A percentile compares a stretch with the other conserved stretches of the same genome.
phyloP scores from a whole-genome alignment of 2,113 vertebrate genomes.

The Lophotis ruficrista region DNA sequence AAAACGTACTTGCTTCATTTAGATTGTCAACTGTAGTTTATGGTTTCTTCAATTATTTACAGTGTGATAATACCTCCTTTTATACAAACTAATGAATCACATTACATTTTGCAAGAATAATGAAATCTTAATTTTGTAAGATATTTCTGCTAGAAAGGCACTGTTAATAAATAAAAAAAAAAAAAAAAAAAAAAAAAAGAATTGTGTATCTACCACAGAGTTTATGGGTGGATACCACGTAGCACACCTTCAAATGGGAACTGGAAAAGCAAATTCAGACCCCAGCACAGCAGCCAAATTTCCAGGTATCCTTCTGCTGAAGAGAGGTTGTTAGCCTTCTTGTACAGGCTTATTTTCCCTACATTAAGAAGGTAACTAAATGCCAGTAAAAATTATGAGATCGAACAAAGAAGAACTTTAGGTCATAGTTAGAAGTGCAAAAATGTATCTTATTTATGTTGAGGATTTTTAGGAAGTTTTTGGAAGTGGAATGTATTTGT shows the following conservation, averaged over 20 bases:
- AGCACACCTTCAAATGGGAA: neutral
- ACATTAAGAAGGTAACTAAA: neutral
- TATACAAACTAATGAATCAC: neutral
- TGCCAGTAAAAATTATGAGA: neutral
- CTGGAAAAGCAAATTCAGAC: neutral
- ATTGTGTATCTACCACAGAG: neutral
- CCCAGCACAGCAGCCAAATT: neutral
- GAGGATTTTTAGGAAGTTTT: neutral
- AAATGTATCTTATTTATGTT: neutral
- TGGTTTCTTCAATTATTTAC: conserved; percentile 63
- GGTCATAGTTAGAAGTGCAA: neutral
- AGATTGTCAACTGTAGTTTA: conserved; percentile 7
- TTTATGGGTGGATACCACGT: neutral
- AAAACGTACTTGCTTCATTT: conserved; percentile 29
- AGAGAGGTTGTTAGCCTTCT: neutral
- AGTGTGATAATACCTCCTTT: conserved; percentile 4
- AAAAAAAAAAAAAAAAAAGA: neutral
- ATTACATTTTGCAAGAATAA: neutral
- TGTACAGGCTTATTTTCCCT: neutral
- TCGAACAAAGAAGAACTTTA: neutral
- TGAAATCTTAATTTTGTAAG: neutral
- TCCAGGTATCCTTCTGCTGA: neutral
- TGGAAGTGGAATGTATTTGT: neutral
- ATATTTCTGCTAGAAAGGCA: neutral
- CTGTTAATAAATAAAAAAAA: neutral